Evolutionary conservation across 2,888 invertebrate genomes (phyloP).

Genomic region (Drosophila borborema): DNA sequence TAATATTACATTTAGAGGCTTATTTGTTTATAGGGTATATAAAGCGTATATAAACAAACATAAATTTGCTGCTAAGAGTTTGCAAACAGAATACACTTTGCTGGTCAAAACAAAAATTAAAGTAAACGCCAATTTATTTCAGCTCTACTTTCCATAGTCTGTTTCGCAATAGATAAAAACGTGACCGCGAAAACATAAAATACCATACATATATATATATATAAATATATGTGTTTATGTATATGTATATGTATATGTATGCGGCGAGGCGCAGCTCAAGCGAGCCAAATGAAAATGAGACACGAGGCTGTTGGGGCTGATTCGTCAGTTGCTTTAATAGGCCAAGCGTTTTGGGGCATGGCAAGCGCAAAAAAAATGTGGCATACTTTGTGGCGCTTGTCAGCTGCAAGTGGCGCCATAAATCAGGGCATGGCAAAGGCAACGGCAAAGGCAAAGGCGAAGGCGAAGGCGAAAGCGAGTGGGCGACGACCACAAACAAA

Average conservation of each 20-base stretch:
- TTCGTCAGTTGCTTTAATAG: conserved; percentile 51
- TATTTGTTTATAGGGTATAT: conserved; percentile 9
- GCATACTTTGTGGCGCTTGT: conserved; percentile 64
- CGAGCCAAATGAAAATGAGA: conserved; percentile 53
- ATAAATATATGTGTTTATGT: neutral
- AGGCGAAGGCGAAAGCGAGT: conserved; percentile 17
- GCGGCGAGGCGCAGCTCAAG: conserved; percentile 12
- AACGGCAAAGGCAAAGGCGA: neutral
- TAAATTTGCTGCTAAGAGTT: neutral
- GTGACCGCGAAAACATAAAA: conserved; percentile 76
- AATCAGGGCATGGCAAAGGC: conserved; percentile 57
- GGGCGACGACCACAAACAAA: conserved; percentile 52
- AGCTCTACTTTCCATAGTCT: conserved; percentile 28
- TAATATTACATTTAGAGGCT: neutral
- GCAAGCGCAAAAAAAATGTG: conserved; percentile 22
- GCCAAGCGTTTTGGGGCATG: conserved; percentile 17
- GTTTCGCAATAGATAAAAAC: conserved; percentile 71
- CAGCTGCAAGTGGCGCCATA: conserved; percentile 76
- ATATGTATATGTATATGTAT: neutral
- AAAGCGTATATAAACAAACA: neutral
- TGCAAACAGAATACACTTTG: conserved; percentile 24
- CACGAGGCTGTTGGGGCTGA: conserved; percentile 22
- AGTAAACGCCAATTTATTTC: conserved; percentile 56
- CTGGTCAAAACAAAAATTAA: conserved; percentile 42
- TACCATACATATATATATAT: neutral